Evolutionary conservation across 2,113 vertebrate genomes (phyloP).

Genomic region (Neotoma lepida): DNA sequence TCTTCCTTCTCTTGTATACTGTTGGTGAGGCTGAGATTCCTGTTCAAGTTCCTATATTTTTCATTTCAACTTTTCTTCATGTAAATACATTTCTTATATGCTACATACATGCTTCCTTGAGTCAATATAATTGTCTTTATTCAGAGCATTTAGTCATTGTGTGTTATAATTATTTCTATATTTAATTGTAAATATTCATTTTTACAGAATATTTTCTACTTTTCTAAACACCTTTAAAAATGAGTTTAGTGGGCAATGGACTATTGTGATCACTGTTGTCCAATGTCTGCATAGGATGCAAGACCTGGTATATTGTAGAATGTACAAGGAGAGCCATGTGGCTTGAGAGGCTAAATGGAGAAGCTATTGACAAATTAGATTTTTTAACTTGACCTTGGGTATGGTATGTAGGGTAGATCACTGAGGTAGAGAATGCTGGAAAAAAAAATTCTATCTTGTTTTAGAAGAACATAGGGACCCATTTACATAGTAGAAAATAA

Average conservation of each 20-base stretch:
- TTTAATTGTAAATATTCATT: conserved; percentile 35
- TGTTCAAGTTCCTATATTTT: not conserved
- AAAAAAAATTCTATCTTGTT: not conserved
- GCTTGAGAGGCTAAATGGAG: not conserved
- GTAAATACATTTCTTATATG: conserved; percentile 9
- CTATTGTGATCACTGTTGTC: not conserved
- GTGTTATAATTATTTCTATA: not conserved
- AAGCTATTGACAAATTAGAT: not conserved
- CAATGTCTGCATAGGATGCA: not conserved
- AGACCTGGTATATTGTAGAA: not conserved
- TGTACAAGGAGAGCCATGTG: not conserved
- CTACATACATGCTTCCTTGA: not conserved
- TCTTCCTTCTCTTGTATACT: not conserved
- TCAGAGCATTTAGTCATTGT: conserved; percentile 12
- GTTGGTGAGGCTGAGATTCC: not conserved
- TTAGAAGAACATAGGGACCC: conserved; percentile 5
- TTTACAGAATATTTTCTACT: conserved; percentile 15
- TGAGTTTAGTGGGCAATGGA: not conserved
- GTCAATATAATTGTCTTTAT: conserved; percentile 1
- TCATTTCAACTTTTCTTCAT: not conserved
- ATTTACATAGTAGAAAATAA: conserved; percentile 5
- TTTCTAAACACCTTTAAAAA: not conserved
- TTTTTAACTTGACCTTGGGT: conserved; percentile 35
- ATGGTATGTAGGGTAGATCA: not conserved
- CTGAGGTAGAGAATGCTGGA: not conserved